These are phyloP conservation scores for Ptychadena robeensis DNA, from an alignment of 2,797 vertebrate species.

Conservation along the genomic window DNA sequence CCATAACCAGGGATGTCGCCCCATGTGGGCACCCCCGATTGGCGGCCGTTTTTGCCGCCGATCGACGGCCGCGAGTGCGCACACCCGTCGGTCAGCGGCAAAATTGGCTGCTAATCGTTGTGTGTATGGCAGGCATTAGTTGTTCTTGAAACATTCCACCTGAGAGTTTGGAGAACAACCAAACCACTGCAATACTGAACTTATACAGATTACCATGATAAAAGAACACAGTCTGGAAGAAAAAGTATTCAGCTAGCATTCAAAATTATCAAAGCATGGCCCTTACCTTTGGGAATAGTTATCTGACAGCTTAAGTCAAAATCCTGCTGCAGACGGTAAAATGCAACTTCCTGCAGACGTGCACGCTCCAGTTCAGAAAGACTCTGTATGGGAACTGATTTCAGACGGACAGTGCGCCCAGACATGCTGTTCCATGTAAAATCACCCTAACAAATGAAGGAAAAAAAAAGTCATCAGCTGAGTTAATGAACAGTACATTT, in stretches of 20 bases:
- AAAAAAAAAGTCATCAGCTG: constrained; percentile 51
- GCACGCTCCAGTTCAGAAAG: constrained; percentile 94
- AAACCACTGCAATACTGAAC: constrained; percentile 10
- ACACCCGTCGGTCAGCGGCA: too few species aligned
- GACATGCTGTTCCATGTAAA: constrained; percentile 95
- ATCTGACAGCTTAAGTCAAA: constrained; percentile 92
- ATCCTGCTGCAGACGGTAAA: constrained; percentile 88
- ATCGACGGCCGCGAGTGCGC: too few species aligned
- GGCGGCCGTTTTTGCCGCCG: too few species aligned
- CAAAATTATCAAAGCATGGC: background rate
- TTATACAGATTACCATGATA: background rate
- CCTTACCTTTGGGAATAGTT: constrained; percentile 94
- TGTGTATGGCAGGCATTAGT: too few species aligned
- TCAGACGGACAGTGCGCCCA: constrained; percentile 86
- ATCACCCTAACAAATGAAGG: constrained; percentile 83
- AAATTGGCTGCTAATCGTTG: too few species aligned
- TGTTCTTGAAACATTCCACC: background rate
- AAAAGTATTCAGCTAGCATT: background rate
- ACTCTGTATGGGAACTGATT: constrained; percentile 91
- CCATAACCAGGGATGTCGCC: too few species aligned
- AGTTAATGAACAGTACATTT: background rate
- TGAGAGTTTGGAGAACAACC: background rate
- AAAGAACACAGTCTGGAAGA: background rate
- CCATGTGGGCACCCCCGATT: too few species aligned
- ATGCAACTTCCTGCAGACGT: constrained; percentile 92